Conservation (phyloP, 2,888 invertebrate species). For the Lepidochrysops patricia region DNA sequence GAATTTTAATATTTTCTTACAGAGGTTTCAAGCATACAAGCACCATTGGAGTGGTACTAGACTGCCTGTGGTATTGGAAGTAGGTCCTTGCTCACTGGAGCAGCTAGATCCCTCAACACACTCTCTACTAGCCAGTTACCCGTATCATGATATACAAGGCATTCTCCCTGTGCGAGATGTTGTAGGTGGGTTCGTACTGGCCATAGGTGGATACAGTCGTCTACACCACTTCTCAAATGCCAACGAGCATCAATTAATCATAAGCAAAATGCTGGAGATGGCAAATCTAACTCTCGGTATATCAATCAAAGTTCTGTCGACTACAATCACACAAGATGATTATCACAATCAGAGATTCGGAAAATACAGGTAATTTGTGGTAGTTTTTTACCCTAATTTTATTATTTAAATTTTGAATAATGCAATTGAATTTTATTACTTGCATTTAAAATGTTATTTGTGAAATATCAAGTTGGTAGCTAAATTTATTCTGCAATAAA, state of each 20-base stretch:
- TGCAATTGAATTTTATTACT: slow-evolving; percentile 4
- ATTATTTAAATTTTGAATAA: slow-evolving; percentile 17
- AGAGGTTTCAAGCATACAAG: slow-evolving; percentile 93
- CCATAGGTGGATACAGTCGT: slow-evolving; percentile 92
- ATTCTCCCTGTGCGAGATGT: slow-evolving; percentile 85
- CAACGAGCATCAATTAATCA: slow-evolving; percentile 88
- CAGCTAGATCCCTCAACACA: slow-evolving; percentile 93
- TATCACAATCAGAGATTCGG: slow-evolving; percentile 93
- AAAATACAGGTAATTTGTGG: slow-evolving; percentile 83
- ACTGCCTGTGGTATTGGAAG: slow-evolving; percentile 90
- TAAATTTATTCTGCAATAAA: not conserved
- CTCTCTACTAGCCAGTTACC: slow-evolving; percentile 79
- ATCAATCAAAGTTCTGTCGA: slow-evolving; percentile 86
- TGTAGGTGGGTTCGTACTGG: slow-evolving; percentile 93
- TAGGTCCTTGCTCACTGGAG: slow-evolving; percentile 93
- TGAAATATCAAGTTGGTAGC: too few relatives aligned
- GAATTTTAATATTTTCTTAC: slow-evolving; percentile 21
- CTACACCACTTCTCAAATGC: slow-evolving; percentile 91
- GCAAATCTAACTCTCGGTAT: slow-evolving; percentile 87
- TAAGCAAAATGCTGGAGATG: slow-evolving; percentile 88
- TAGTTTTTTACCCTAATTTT: slow-evolving; percentile 8
- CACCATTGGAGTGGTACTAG: slow-evolving; percentile 97
- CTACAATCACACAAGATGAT: slow-evolving; percentile 88
- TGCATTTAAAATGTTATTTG: not conserved
- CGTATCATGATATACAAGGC: slow-evolving; percentile 64